Base-by-base conservation (phyloP, 2,797 vertebrate genomes). In the Sebastes diploproa region DNA sequence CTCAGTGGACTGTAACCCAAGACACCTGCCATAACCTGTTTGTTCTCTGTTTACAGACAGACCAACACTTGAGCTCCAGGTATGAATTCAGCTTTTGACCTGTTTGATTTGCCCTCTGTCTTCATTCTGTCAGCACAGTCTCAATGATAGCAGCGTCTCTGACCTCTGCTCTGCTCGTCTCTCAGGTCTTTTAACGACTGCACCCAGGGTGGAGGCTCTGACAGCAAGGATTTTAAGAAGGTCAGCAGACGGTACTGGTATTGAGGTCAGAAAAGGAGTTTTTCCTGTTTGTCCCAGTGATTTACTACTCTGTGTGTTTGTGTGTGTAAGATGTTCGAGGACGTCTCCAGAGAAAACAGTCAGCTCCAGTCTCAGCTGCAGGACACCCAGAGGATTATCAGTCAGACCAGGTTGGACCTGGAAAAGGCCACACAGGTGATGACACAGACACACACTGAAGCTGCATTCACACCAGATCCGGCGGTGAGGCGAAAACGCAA, bases 391-490 rank as follows among this genome's bases (percentile, higher is more conserved):
- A 94, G 95, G 89, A 92, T 93, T 16, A 84, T 97, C 82, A 94
- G 86, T 77, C 93, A 96, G 86, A 96, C 96, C 71, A 93, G 95
- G 76, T 63, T 96, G 90, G 96, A 97, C 83, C 89, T 97, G 91
- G 96, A 97, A 69, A 96, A 96, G 88, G 95, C 95, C 65, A 96
- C 95, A 1, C 96, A 97, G 95, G 96, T 97, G 30, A 89, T 0
- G 8, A 54, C 27, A 46, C 7, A 32, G 18, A 62, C n/a, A 36
- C 63, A 55, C 63, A 54, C 50, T 54, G 18, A 50, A 18, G 46
- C 46, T 50, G 46, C 46, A 20, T 50, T 50, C 18, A 50, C 46
- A 50, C 46, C 46, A 20, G 46, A 50, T 50, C 46, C 3, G 18
- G 46, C 42, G 7, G 42, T 46, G 42, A 46, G 42, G 42, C 6